Percentiles rank a stretch among this genome's conserved stretches.
Conservation (phyloP, 1,140 invertebrate genomes). For the Neodiprion lecontei region DNA sequence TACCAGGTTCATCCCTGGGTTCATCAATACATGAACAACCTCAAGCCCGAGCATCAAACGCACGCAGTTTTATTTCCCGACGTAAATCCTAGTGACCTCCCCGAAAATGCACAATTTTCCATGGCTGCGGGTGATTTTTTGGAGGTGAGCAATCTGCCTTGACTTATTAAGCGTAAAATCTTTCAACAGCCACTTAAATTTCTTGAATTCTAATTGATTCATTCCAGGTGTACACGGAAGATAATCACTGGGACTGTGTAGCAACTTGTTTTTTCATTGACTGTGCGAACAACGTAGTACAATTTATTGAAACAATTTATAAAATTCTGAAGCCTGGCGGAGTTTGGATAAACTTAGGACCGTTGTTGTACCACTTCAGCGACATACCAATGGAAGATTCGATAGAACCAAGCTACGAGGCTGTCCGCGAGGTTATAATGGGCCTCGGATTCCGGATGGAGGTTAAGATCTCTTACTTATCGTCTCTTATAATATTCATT, state of each 20-base stretch:
- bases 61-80: constrained; percentile 87
- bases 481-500: constrained; percentile 11
- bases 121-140: constrained; percentile 96
- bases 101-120: constrained; percentile 79
- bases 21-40: constrained; percentile 91
- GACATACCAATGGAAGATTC: constrained; percentile 89
- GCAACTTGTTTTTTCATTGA: constrained; percentile 98
- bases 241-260: constrained; percentile 88
- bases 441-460: constrained; percentile 88
- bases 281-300: constrained; percentile 94
- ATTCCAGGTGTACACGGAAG: constrained; percentile 75
- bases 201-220: constrained; percentile 27
- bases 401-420: constrained; percentile 93
- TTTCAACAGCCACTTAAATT: not conserved
- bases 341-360: constrained; percentile 90
- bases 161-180: not conserved
- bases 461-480: constrained; percentile 62
- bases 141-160: constrained; percentile 66
- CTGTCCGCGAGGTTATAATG: constrained; percentile 81
- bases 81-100: constrained; percentile 77
- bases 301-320: constrained; percentile 94
- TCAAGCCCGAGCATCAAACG: constrained; percentile 82
- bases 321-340: constrained; percentile 89
- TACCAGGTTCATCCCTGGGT: constrained; percentile 91
- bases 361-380: constrained; percentile 93